Evolutionary conservation across 1,140 invertebrate genomes (phyloP).

Genomic region (Aphaenogaster rudis): DNA sequence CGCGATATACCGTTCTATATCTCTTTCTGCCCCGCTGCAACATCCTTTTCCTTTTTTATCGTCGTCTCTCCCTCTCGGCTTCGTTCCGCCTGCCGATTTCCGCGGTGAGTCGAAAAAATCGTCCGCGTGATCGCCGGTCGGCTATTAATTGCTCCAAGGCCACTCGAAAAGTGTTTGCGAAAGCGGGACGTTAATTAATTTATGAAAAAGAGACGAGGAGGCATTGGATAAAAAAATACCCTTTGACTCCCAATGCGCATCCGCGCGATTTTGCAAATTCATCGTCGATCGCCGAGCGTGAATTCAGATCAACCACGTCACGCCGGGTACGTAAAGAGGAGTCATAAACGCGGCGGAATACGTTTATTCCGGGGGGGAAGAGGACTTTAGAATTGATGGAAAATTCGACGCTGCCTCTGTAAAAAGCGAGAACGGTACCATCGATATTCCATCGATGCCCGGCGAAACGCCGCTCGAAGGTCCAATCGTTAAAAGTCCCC

Average conservation of each 20-base stretch:
- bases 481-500: slow-evolving; percentile 68
- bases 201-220: slow-evolving; percentile 50
- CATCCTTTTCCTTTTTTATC: slow-evolving; percentile 12
- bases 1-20: slow-evolving; percentile 40
- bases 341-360: slow-evolving; percentile 28
- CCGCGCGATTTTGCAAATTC: slow-evolving; percentile 51
- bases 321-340: slow-evolving; percentile 24
- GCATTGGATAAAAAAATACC: slow-evolving; percentile 47
- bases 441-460: slow-evolving; percentile 71
- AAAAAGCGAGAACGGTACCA: slow-evolving; percentile 54
- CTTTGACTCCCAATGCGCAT: slow-evolving; percentile 50
- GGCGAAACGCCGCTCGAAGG: slow-evolving; percentile 39
- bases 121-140: slow-evolving; percentile 39
- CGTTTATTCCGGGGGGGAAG: background rate
- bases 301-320: slow-evolving; percentile 43
- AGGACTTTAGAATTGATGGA: slow-evolving; percentile 31
- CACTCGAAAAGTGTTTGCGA: slow-evolving; percentile 33
- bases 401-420: slow-evolving; percentile 26
- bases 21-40: slow-evolving; percentile 19
- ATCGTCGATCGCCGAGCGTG: slow-evolving; percentile 32
- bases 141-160: slow-evolving; percentile 59
- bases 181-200: slow-evolving; percentile 60
- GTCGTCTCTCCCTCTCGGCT: slow-evolving; percentile 63
- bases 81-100: slow-evolving; percentile 71
- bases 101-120: slow-evolving; percentile 60